Conservation (phyloP, 2,888 invertebrate species). For the Lamproptera curius region DNA sequence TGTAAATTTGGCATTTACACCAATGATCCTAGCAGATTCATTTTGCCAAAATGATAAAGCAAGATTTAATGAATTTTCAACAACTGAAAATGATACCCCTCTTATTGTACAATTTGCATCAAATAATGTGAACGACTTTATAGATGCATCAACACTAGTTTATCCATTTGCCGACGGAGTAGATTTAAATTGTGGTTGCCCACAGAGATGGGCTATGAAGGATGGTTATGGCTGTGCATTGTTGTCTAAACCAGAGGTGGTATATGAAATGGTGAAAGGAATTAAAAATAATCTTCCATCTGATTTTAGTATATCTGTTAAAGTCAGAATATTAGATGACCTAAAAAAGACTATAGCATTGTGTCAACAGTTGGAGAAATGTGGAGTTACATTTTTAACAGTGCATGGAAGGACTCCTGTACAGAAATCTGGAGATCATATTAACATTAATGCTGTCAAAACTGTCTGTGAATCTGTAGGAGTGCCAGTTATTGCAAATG, state of each 20-base stretch:
- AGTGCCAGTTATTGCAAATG: conserved; percentile 95
- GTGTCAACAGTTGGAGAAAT: conserved; percentile 87
- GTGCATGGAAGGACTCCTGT: conserved; percentile 94
- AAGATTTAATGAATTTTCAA: conserved; percentile 88
- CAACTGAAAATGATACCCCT: conserved; percentile 87
- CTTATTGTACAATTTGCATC: conserved; percentile 97
- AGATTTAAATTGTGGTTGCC: conserved; percentile 98
- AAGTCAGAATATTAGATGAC: conserved; percentile 90
- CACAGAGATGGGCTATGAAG: conserved; percentile 95
- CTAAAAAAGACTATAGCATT: conserved; percentile 85
- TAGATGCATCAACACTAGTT: conserved; percentile 90
- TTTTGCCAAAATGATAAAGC: conserved; percentile 94
- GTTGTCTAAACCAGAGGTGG: conserved; percentile 88
- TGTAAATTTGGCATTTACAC: conserved; percentile 94
- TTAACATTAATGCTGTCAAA: conserved; percentile 84
- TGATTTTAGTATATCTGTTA: conserved; percentile 93
- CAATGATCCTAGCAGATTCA: conserved; percentile 97
- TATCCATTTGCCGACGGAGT: conserved; percentile 92
- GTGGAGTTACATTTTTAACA: conserved; percentile 92
- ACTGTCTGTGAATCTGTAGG: conserved; percentile 83
- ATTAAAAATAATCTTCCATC: conserved; percentile 84
- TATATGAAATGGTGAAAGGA: conserved; percentile 88
- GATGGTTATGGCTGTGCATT: conserved; percentile 94
- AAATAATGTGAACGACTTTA: conserved; percentile 88
- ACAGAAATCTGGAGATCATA: conserved; percentile 86